Evolutionary conservation across 2,888 invertebrate genomes (phyloP).

Genomic region (Macropis europaea): DNA sequence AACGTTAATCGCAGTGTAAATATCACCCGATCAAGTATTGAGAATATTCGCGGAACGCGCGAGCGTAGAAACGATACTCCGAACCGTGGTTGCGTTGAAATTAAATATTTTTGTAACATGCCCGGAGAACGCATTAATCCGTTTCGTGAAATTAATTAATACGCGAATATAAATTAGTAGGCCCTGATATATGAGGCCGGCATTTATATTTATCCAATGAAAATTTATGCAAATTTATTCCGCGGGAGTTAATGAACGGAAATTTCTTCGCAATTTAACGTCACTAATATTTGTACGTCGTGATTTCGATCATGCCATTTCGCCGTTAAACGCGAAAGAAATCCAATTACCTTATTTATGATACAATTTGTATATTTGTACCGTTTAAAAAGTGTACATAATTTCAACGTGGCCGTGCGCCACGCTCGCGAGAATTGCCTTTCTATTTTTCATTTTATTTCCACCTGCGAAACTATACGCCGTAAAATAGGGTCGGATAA

Average conservation of each 20-base stretch:
- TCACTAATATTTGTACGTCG: slow-evolving; percentile 15
- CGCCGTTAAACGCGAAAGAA: too few relatives aligned
- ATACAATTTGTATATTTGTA: too few relatives aligned
- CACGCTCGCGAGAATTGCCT: neutral
- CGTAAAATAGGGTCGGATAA: neutral
- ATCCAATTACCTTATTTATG: too few relatives aligned
- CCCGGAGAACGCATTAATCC: too few relatives aligned
- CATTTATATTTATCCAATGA: slow-evolving; percentile 30
- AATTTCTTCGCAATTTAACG: slow-evolving; percentile 30
- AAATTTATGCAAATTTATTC: slow-evolving; percentile 38
- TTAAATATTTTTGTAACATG: too few relatives aligned
- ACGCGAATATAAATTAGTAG: too few relatives aligned
- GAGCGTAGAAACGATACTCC: too few relatives aligned
- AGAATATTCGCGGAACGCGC: neutral
- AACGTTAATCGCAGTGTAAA: neutral
- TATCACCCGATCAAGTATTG: neutral
- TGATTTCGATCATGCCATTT: slow-evolving; percentile 10
- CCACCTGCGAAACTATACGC: neutral
- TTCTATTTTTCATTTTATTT: neutral
- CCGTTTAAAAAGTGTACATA: too few relatives aligned
- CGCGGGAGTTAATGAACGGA: slow-evolving; percentile 28
- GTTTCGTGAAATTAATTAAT: too few relatives aligned
- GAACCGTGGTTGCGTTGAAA: too few relatives aligned
- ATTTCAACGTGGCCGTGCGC: neutral
- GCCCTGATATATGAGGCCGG: too few relatives aligned